Evolutionary conservation across 2,888 invertebrate genomes (phyloP), one percentile per base, ranked within the genome.

Genomic region (Aproaerema taeniolella): DNA sequence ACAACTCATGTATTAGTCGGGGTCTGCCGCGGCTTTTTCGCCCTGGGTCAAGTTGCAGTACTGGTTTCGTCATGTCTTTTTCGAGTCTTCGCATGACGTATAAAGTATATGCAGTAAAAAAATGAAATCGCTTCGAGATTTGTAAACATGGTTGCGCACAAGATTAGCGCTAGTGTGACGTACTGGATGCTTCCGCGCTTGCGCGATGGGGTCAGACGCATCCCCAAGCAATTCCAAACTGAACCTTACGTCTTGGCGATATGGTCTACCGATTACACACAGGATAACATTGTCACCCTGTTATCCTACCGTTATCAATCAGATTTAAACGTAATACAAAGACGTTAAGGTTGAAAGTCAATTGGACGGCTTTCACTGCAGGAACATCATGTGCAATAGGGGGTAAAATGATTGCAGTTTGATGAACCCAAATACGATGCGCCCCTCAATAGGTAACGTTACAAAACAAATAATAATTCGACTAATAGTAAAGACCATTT

Each of bases 161-260:
- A 74, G 68, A 70, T 78, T 74, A 78, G 69, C 82, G 79, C 80
- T 78, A 77, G 71, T 73, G 73, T 72, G 82, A 77, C 78, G 78
- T 80, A 65, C 64, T 57, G 56, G 60, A 55, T 60, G 65, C 68
- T 79, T 73, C 75, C 78, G 83, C 87, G 87, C 59, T 78, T 81
- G 83, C 83, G 83, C 78, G 58, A 53, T 70, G 58, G 65, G 65
- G 60, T 55, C 62, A 54, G 41, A 63, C 63, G 61, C 63, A 63
- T 54, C 63, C 59, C 52, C 50, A 47, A 50, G 58, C 68, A n/a
- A n/a, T n/a, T n/a, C n/a, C 58, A 81, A 73, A 69, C 70, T 80
- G 49, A 58, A 72, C 80, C 59, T 66, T 80, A 53, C 58, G 49
- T 52, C 67, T 58, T 63, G 57, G 52, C 49, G 60, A 74, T 64